Percentiles rank a stretch among this genome's conserved stretches.
Conservation (phyloP, 2,113 vertebrate genomes). For the Phylloscopus whistleri region DNA sequence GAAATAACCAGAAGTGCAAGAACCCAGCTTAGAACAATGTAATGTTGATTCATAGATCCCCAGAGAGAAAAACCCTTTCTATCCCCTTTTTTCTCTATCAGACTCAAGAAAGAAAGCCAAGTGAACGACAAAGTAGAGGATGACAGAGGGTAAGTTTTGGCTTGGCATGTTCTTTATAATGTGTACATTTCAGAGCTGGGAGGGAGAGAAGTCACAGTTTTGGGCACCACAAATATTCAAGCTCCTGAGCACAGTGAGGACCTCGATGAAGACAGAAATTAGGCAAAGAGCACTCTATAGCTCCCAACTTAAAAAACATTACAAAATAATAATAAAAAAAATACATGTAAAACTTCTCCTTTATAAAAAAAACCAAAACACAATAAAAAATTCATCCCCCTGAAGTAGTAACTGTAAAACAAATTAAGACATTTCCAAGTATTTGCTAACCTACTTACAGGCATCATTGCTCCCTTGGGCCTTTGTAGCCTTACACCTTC, state of each 20-base stretch:
- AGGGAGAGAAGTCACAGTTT: neutral
- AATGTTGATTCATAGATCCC: neutral
- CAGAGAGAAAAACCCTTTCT: neutral
- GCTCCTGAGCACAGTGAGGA: neutral
- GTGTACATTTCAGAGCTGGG: neutral
- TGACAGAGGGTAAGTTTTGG: neutral
- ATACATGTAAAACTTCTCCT: neutral
- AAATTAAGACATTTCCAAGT: conserved; percentile 82
- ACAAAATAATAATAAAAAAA: neutral
- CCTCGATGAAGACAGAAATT: neutral
- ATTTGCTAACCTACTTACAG: conserved; percentile 78
- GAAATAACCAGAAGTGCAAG: neutral
- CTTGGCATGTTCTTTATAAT: neutral
- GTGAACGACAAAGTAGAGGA: neutral
- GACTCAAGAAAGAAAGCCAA: conserved; percentile 8
- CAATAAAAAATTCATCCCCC: conserved; percentile 18
- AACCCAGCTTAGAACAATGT: neutral
- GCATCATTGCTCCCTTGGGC: conserved; percentile 80
- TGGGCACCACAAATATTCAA: neutral
- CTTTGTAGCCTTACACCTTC: conserved; percentile 77
- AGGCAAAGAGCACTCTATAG: neutral
- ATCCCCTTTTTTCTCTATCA: neutral
- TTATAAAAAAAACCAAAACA: neutral
- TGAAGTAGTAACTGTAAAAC: conserved; percentile 60
- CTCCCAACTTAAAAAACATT: neutral